phyloP scores from a whole-genome alignment of 2,113 vertebrate species.

The Misgurnus mizolepis region DNA sequence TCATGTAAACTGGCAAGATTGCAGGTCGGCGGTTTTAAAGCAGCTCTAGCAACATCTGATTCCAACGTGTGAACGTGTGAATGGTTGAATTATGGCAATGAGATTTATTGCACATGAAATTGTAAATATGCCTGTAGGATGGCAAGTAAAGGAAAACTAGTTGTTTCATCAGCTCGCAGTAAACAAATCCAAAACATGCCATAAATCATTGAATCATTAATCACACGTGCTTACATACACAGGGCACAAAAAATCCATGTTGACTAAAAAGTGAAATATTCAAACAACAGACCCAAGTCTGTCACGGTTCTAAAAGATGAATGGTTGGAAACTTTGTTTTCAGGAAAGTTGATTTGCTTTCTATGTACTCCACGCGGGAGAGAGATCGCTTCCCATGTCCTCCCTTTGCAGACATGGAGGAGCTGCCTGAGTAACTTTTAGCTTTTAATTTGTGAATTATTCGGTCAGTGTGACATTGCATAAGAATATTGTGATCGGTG shows the following conservation, averaged over 20 bases:
- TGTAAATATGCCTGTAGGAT: no score
- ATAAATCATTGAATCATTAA: neutral
- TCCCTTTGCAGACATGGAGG: conserved; percentile 15
- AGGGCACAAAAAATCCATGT: neutral
- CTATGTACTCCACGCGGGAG: neutral
- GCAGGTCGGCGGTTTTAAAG: neutral
- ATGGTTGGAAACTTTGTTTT: conserved; percentile 32
- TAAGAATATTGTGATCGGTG: neutral
- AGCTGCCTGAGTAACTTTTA: neutral
- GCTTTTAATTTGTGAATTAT: conserved; percentile 26
- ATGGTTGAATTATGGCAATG: neutral
- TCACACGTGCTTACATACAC: neutral
- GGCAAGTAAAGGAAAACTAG: neutral
- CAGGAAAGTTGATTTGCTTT: neutral
- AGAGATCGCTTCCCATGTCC: neutral
- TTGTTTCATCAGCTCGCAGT: neutral
- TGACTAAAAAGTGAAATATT: conserved; percentile 42
- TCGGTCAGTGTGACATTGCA: conserved; percentile 12
- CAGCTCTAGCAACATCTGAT: neutral
- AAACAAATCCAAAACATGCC: neutral
- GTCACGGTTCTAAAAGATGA: conserved; percentile 29
- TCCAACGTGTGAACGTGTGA: neutral
- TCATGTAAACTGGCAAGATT: neutral
- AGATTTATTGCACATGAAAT: neutral
- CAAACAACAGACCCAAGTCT: conserved; percentile 20